These are phyloP conservation scores for Pterocles gutturalis DNA, from an alignment of 2,113 vertebrate species.

Conservation along the genomic window DNA sequence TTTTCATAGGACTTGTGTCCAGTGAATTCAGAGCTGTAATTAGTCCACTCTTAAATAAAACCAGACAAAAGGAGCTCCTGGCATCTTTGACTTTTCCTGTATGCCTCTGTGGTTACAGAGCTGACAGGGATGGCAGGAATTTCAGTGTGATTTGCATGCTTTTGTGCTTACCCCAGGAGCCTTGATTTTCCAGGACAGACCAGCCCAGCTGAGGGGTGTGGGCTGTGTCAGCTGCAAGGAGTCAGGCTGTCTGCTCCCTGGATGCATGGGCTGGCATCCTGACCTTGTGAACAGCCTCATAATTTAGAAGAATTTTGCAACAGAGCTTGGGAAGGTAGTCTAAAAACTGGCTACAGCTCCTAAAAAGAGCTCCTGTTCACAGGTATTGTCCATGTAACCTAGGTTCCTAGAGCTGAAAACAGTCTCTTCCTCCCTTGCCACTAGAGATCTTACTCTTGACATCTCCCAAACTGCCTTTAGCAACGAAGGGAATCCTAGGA, in stretches of 20 bases:
- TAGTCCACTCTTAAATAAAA: not conserved
- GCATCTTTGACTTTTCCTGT: not conserved
- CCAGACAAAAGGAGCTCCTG: not conserved
- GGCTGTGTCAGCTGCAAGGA: not conserved
- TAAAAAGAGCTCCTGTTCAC: not conserved
- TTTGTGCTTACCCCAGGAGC: not conserved
- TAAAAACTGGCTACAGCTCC: not conserved
- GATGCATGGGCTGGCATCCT: not conserved
- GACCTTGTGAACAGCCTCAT: not conserved
- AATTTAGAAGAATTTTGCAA: not conserved
- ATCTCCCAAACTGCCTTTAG: not conserved
- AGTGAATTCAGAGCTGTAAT: not conserved
- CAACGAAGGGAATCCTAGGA: not conserved
- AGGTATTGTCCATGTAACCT: not conserved
- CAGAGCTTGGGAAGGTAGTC: not conserved
- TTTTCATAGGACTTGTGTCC: not conserved
- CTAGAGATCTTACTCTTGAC: not conserved
- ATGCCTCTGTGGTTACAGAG: not conserved
- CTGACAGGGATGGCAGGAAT: not conserved
- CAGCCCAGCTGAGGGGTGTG: not conserved
- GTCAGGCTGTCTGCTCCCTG: not conserved
- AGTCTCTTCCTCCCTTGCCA: not conserved
- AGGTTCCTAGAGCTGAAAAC: not conserved
- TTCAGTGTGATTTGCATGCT: accelerated
- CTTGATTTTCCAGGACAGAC: not conserved